phyloP scores from a whole-genome alignment of 2,888 invertebrate genomes.

The Osedax frankpressi region DNA sequence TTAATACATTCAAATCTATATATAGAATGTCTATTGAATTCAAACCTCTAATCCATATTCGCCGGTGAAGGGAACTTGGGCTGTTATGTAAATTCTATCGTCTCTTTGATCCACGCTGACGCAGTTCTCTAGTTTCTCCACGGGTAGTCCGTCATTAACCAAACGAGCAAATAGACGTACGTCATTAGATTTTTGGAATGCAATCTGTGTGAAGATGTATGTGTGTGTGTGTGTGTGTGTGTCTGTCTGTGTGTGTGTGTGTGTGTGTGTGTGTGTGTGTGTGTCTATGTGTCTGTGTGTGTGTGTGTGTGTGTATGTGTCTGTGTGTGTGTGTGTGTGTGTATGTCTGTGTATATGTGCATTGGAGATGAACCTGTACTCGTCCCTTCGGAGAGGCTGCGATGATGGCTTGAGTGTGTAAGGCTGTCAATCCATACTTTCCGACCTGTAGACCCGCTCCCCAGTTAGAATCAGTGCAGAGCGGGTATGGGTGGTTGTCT shows the following conservation, averaged over 20 bases:
- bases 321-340: too few species aligned
- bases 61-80: conserved; percentile 38
- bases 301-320: too few species aligned
- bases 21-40: neutral
- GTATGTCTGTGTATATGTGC: too few species aligned
- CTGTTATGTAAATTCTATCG: conserved; percentile 34
- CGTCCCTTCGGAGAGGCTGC: conserved; percentile 31
- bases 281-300: too few species aligned
- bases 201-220: too few species aligned
- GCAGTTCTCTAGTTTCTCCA: conserved; percentile 39
- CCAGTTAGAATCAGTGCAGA: conserved; percentile 46
- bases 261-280: too few species aligned
- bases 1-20: too few species aligned
- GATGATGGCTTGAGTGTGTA: conserved; percentile 35
- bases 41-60: conserved; percentile 43
- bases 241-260: too few species aligned
- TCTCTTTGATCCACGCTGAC: conserved; percentile 37
- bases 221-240: too few species aligned
- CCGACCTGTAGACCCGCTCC: conserved; percentile 43
- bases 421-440: conserved; percentile 42
- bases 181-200: conserved; percentile 59
- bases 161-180: conserved; percentile 50
- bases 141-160: conserved; percentile 39
- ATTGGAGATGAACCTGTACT: conserved; percentile 29
- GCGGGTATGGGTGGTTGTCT: conserved; percentile 40